Percentiles rank a stretch among this genome's conserved stretches.
Conservation (phyloP, 2,113 vertebrate species). For the Myotis yumanensis region DNA sequence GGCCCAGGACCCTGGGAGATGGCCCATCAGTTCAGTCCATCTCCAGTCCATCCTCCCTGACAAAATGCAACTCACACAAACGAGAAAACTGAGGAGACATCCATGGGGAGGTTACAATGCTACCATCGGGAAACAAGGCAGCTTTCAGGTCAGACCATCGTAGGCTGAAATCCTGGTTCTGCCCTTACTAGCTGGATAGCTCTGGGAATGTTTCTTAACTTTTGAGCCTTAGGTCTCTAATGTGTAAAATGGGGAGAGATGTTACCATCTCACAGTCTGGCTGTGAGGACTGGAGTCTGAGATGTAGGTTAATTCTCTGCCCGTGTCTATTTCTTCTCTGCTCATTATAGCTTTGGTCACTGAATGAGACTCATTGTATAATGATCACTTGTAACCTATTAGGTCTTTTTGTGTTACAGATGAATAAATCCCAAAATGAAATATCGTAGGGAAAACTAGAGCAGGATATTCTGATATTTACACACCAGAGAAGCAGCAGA, state of each 20-base stretch:
- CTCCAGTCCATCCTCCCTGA: not conserved
- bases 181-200: not conserved
- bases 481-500: not conserved
- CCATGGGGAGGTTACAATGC: not conserved
- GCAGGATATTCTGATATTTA: not conserved
- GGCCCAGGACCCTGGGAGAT: not conserved
- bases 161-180: not conserved
- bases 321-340: not conserved
- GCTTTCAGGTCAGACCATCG: not conserved
- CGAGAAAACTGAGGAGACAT: not conserved
- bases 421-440: not conserved
- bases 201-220: not conserved
- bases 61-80: not conserved
- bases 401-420: not conserved
- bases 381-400: not conserved
- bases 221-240: not conserved
- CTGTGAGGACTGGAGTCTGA: not conserved
- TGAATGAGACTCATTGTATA: not conserved
- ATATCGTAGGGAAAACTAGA: not conserved
- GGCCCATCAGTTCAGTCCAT: not conserved
- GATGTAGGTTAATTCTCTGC: not conserved
- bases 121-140: not conserved
- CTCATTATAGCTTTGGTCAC: not conserved
- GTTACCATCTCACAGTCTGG: not conserved
- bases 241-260: not conserved